Base-by-base conservation (phyloP, 2,888 invertebrate genomes). In the Tetramorium bicarinatum region DNA sequence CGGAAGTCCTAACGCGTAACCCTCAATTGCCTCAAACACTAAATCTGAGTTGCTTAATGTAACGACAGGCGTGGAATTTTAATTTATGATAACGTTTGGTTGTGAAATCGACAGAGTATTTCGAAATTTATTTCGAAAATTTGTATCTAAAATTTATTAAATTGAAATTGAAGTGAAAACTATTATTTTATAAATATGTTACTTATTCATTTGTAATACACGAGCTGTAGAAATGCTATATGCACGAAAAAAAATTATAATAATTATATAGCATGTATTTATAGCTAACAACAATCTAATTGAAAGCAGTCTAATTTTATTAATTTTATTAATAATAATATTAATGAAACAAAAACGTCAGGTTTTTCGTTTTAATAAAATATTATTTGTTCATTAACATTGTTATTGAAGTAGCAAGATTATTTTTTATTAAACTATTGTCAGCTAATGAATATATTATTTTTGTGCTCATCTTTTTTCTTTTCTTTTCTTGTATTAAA, bases 1-100 rank as follows among this genome's bases (percentile, higher is more conserved):
- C 90, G 89, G 88, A 90, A 90, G 74, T 84, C 25, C 52, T 34
- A 49, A 62, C 79, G 34, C 21, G 52, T 44, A 77, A 77, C 59
- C 79, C 59, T 47, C 71, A 8, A 21, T 18, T 44, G n/a, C 1
- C 29, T 29, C 44, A 29, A 54, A 54, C 21, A 34, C 34, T 38
- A 15, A 79, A 74, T 47, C 38, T n/a, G 21, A 59, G 38, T 72
- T 47, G 21, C 13, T 59, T 13, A 15, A 47, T 56, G 18, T 34
- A 18, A 34, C 3, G 66, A 18, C 18, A 29, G n/a, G 47, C n/a
- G n/a, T 4, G n/a, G 6, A 74, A 47, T 62, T 74, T 62, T 62
- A 29, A 61, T 62, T 64, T 56, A 38, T 25, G 1, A 9, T 49
- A 13, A 49, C 18, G 29, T 29, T 15, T 18, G 66, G n/a, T 71